Evolutionary conservation across 1,140 invertebrate genomes (phyloP).

Genomic region (Plutomurus gul): DNA sequence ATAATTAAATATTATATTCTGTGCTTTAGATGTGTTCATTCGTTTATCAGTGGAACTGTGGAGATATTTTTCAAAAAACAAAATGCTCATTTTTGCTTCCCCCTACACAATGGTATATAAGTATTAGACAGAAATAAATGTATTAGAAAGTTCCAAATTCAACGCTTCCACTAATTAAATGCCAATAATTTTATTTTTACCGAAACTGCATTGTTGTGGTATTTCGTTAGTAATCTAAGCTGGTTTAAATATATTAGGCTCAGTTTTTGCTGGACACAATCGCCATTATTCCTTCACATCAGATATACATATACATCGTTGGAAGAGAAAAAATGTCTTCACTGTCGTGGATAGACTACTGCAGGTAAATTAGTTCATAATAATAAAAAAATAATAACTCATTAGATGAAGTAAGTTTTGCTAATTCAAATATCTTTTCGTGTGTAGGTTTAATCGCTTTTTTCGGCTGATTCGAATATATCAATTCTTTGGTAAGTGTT

Average conservation of each 20-base stretch:
- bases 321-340: background rate
- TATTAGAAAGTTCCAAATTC: no score
- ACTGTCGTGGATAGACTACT: slow-evolving; percentile 23
- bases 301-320: slow-evolving; percentile 2
- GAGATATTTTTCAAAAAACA: background rate
- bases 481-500: background rate
- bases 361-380: slow-evolving; percentile 34
- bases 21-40: background rate
- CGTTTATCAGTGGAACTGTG: background rate
- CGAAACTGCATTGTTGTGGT: no score
- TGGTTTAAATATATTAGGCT: background rate
- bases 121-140: background rate
- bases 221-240: background rate
- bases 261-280: slow-evolving; percentile 29
- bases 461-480: background rate
- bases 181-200: no score
- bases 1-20: background rate
- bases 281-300: slow-evolving; percentile 37
- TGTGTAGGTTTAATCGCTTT: slow-evolving; percentile 14
- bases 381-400: no score
- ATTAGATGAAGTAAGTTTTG: no score
- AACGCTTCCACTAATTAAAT: no score
- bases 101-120: background rate
- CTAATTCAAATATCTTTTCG: slow-evolving; percentile 20
- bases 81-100: background rate